Evolutionary conservation across 2,113 vertebrate genomes (phyloP), one percentile per base, ranked within the genome.

Genomic region (Tetraodon nigroviridis): DNA sequence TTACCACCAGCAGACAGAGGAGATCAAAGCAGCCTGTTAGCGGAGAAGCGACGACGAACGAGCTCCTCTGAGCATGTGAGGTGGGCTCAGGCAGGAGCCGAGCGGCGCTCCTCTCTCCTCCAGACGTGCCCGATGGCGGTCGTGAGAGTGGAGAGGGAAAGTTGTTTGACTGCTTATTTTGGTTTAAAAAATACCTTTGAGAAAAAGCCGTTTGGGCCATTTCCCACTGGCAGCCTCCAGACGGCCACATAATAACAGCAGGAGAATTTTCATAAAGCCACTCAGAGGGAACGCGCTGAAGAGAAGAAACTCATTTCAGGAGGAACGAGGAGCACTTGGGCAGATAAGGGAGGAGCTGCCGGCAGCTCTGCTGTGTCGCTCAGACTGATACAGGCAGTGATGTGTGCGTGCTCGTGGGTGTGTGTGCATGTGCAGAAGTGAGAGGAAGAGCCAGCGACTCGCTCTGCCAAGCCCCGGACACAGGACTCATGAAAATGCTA

Each of bases 401-500:
- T 47, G 53, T 22, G 52, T 52, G 51, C 21, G 55, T 46, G 56
- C 22, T 53, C 63, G 51, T 21, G 53, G 54, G 64, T 32, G 56
- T 58, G 52, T 58, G 51, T 54, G 67, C 46, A 41, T 72, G 32
- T 52, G 64, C 66, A 71, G 48, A 67, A 74, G 81, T 75, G 86
- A 71, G 79, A 80, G 86, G 89, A 87, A 82, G 78, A 84, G 84
- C 75, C 73, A 58, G 79, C 84, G 87, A 89, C 88, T 90, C 89
- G 88, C 84, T 87, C 89, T 79, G 71, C 84, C 86, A 85, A 84
- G 66, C 84, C 56, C 75, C 20, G 76, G 79, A 82, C 78, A 83
- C 79, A 81, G 67, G 72, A 79, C 82, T 86, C 84, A 89, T 90
- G 88, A 91, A 90, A 90, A 90, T 90, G 87, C 83, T 88, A 89